Base-by-base conservation (phyloP, 2,888 invertebrate genomes). In the Yponomeuta malinellus region DNA sequence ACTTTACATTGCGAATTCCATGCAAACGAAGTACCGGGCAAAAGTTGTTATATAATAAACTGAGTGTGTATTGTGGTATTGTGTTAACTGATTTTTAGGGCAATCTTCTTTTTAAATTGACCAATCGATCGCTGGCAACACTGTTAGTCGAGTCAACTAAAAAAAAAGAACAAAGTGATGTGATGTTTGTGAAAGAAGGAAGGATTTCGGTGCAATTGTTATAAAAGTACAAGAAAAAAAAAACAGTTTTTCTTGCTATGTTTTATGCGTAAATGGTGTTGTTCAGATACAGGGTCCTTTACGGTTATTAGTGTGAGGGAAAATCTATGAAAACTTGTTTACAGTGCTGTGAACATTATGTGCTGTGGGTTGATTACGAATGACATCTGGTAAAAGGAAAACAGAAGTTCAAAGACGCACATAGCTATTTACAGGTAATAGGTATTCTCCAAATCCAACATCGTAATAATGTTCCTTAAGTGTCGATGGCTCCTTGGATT, bases 381-480 rank as follows among this genome's bases (percentile, higher is more conserved):
- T 90, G 90, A 89, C 89, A 88, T 89, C 86, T 89, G 84, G 77
- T 86, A 78, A 75, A 87, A 88, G 83, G 85, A 87, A 87, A 88
- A 87, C 87, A 84, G 83, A 82, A 82, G 77, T 77, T 74, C 75
- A 78, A 73, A 78, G 76, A 80, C 78, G 76, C 76, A 77, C 76
- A 59, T 70, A 65, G 63, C 71, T 71, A 73, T 69, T 74, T 70
- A 72, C 78, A 89, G 87, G 88, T 89, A 88, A 83, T 73, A 23
- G 23, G 23, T 23, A 74, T 74, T 75, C 75, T 23, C 52, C 72
- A n/a, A 29, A 10, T 2, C 0, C 43, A 48, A 68, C 8, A 23
- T 48, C 68, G 15, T 68, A 48, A n/a, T 15, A 6, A 69, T 15
- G 10, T 10, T 48, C 37, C 59, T 63, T 48, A 52, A 72, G 63